These are phyloP conservation scores for Araneus ventricosus DNA, from an alignment of 1,140 invertebrate species.

Conservation along the genomic window DNA sequence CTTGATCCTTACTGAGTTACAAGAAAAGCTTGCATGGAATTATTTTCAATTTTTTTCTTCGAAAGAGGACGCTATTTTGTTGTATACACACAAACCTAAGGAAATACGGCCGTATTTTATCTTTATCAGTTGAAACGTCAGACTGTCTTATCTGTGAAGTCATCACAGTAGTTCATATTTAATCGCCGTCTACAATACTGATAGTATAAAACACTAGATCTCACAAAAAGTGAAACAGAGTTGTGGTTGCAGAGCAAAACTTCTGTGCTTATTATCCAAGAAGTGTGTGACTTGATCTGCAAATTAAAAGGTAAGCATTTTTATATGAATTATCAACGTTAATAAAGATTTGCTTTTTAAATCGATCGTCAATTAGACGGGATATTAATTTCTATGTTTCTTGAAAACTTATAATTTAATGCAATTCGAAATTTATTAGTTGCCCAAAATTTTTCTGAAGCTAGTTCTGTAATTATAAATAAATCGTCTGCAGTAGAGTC, in stretches of 20 bases:
- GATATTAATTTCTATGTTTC: too few relatives aligned
- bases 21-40: not conserved
- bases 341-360: too few relatives aligned
- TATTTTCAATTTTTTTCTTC: slow-evolving; percentile 19
- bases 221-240: not conserved
- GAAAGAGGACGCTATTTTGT: slow-evolving; percentile 15
- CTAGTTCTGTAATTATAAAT: too few relatives aligned
- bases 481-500: too few relatives aligned
- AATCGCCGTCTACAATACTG: not conserved
- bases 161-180: not conserved
- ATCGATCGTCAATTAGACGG: too few relatives aligned
- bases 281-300: too few relatives aligned
- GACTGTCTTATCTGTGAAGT: not conserved
- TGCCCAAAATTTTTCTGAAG: too few relatives aligned
- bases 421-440: too few relatives aligned
- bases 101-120: not conserved
- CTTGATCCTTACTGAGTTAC: not conserved
- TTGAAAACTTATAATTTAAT: too few relatives aligned
- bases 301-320: too few relatives aligned
- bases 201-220: not conserved
- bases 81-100: not conserved
- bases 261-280: too few relatives aligned
- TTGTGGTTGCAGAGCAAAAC: not conserved
- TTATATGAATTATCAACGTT: too few relatives aligned
- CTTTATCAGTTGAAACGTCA: not conserved